Percentiles rank a stretch among this genome's conserved stretches.
phyloP scores from a whole-genome alignment of 2,113 vertebrate species.

The Caranx melampygus region DNA sequence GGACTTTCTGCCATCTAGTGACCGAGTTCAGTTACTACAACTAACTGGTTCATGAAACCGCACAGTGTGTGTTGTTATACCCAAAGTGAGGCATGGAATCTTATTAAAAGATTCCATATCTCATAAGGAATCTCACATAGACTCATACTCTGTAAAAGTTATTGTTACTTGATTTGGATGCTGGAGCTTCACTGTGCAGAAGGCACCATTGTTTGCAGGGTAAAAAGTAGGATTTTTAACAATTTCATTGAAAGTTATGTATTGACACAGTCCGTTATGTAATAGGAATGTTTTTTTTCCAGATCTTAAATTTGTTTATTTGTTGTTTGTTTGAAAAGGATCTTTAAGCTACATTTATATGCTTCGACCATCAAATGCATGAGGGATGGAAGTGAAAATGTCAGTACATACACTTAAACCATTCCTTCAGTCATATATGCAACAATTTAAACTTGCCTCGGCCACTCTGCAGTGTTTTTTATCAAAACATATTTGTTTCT shows the following conservation, averaged over 20 bases:
- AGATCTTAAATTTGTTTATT: neutral
- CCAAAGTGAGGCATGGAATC: neutral
- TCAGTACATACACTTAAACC: neutral
- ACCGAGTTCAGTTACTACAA: slow-evolving; percentile 20
- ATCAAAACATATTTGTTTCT: neutral
- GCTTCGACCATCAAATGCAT: neutral
- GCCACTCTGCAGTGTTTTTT: neutral
- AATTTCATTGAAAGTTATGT: too few relatives aligned
- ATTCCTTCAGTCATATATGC: neutral
- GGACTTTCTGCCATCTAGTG: slow-evolving; percentile 48
- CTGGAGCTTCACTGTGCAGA: neutral
- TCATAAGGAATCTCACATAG: too few relatives aligned
- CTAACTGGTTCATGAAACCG: too few relatives aligned
- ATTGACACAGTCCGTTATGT: neutral
- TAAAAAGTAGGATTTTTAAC: too few relatives aligned
- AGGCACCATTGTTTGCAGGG: neutral
- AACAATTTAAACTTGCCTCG: neutral
- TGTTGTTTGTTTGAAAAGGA: neutral
- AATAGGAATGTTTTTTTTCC: neutral
- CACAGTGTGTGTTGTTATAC: neutral
- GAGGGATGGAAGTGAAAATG: neutral
- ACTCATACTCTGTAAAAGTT: neutral
- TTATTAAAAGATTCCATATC: neutral
- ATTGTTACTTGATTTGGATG: neutral
- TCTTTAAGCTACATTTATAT: neutral